Conservation (phyloP, 2,888 invertebrate genomes). For the Drosophila dives region DNA sequence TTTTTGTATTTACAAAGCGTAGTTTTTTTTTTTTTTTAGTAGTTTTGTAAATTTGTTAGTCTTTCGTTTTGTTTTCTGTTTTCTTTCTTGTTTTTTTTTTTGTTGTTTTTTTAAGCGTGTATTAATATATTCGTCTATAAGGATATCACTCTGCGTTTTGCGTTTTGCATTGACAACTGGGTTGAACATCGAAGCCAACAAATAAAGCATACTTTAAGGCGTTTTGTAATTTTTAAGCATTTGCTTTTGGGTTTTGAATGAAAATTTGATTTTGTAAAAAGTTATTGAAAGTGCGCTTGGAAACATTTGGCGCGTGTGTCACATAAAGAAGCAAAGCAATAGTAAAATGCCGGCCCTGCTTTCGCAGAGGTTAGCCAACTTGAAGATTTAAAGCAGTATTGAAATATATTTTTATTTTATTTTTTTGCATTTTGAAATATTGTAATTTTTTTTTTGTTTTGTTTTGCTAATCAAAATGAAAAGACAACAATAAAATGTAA, state of each 20-base stretch:
- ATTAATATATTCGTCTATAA: constrained; percentile 83
- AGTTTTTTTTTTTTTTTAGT: constrained; percentile 45
- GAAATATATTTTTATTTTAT: not conserved
- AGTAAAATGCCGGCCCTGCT: constrained; percentile 46
- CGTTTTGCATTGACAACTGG: constrained; percentile 52
- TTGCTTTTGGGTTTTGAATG: constrained; percentile 23
- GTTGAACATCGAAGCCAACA: constrained; percentile 70
- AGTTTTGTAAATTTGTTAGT: constrained; percentile 22
- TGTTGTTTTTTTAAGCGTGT: constrained; percentile 64
- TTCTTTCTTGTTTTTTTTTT: constrained; percentile 15
- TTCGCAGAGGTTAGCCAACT: constrained; percentile 21
- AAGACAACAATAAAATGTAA: constrained; percentile 21
- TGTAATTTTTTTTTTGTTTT: not conserved
- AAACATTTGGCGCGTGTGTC: constrained; percentile 64
- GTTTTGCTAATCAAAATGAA: constrained; percentile 31
- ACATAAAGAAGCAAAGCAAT: constrained; percentile 70
- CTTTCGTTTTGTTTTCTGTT: constrained; percentile 24
- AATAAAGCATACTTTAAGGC: constrained; percentile 69
- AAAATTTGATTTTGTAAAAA: constrained; percentile 16
- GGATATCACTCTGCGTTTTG: constrained; percentile 81
- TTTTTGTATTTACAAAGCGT: constrained; percentile 74
- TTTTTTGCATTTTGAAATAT: constrained; percentile 1
- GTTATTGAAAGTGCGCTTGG: constrained; percentile 62
- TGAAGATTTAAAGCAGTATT: constrained; percentile 46
- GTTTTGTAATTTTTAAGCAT: constrained; percentile 60